Evolutionary conservation across 2,113 vertebrate species (phyloP), one percentile per base, ranked within the genome.

Genomic region (Heterochromis multidens): DNA sequence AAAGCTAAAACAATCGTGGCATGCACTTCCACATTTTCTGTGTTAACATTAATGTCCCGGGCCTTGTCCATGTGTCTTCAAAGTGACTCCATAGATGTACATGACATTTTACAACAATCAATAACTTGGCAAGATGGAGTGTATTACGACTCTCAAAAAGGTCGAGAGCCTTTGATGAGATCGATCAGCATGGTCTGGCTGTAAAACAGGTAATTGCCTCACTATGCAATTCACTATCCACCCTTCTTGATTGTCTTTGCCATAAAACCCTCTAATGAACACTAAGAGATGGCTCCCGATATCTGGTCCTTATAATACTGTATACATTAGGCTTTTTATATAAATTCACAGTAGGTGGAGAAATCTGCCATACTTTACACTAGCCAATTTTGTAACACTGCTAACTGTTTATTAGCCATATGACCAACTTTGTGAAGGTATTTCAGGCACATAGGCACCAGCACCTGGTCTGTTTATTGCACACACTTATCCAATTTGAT

Each of bases 21-120:
- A 29, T 31, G 33, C 1, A 74, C 19, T 2, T 67, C 23, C 33
- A 74, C 14, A 77, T 81, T 35, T 60, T 6, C 35, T 3, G 52
- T 58, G 23, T 61, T 25, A 79, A 81, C 52, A 4, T n/a, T 1
- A 77, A 82, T 46, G 17, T 16, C 54, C 17, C 11, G 35, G 40
- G 52, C 59, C 31, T 70, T 11, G 16, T 77, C n/a, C 54, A 6
- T 46, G 62, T 17, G 37, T 82, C 70, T 80, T 84, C 31, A 67
- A 83, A 77, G 79, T 76, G 76, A 72, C 61, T 54, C 27, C 52
- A 61, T 27, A 31, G 7, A 87, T 83, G 33, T 65, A 85, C 29
- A 63, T 84, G 62, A 79, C 85, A 89, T 90, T 92, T 90, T 80
- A 83, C 74, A 87, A 16, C 40, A 60, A 91, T 93, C 93, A 88